Conservation (phyloP, 1,140 invertebrate genomes). For the Heliconius hewitsoni region DNA sequence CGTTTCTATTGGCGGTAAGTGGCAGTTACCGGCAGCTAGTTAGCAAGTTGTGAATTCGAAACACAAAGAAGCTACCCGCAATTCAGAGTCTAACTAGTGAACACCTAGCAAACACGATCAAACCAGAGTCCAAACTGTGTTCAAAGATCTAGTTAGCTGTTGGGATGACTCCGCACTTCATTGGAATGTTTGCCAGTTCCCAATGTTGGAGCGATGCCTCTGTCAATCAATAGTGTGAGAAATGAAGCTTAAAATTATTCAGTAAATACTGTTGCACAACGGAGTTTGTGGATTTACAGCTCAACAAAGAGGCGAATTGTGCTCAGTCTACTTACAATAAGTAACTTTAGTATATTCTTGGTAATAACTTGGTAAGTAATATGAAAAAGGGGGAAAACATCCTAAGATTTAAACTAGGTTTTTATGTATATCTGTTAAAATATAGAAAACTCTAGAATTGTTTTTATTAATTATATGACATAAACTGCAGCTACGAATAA, state of each 20-base stretch:
- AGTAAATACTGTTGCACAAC: not conserved
- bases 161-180: constrained; percentile 56
- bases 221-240: constrained; percentile 24
- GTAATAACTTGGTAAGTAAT: too few relatives aligned
- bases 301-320: not conserved
- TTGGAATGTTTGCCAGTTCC: constrained; percentile 48
- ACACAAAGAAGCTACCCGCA: constrained; percentile 73
- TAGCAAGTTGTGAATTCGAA: constrained; percentile 71
- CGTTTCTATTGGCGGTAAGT: constrained; percentile 35
- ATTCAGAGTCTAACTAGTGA: constrained; percentile 71
- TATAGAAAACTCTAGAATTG: not conserved
- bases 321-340: too few relatives aligned
- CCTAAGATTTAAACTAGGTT: not conserved
- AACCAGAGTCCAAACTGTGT: constrained; percentile 67
- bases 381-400: not conserved
- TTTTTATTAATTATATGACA: not conserved
- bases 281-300: not conserved
- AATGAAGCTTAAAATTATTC: constrained; percentile 1
- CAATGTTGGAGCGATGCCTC: constrained; percentile 16
- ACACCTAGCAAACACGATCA: constrained; percentile 68
- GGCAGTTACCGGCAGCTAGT: constrained; percentile 68
- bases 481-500: not conserved
- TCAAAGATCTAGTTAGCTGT: constrained; percentile 77
- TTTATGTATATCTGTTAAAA: not conserved
- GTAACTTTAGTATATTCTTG: too few relatives aligned